Base-by-base conservation (phyloP, 2,797 vertebrate species). In the Protonibea diacanthus region DNA sequence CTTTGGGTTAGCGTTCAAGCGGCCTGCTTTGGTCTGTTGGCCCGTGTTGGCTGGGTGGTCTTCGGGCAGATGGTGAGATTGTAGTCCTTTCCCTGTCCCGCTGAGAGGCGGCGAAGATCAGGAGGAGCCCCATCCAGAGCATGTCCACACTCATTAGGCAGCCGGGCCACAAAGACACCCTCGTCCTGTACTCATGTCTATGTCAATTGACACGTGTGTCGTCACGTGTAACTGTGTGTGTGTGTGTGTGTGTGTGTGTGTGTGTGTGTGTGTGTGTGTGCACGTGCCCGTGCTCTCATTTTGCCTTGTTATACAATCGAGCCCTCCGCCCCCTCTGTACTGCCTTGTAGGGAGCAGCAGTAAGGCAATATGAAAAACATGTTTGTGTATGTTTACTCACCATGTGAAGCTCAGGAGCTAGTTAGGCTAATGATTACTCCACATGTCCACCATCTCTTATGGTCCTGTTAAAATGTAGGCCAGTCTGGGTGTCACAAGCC, bases 91-190 rank as follows among this genome's bases (percentile, higher is more conserved):
- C 55, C 70, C 67, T 42, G 67, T 79, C 88, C 82, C 1, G 62
- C 80, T 77, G 87, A 60, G 81, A 83, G 58, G 60, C 10, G 7
- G 61, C 6, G 58, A 81, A 76, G 84, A 91, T 93, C 83, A 85
- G 85, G 84, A 82, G 81, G 78, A 76, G 71, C 82, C 80, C 74
- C 81, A 44, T 82, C 85, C 71, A 72, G 77, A 83, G 77, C 85
- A 48, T 86, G 89, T 93, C 89, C 72, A 71, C 78, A 70, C 60
- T 88, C 82, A 92, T 93, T 90, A 89, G 71, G 47, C 84, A 71
- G 71, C 65, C 63, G 0, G 69, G 69, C 55, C 80, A 79, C 78
- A 88, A 61, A 83, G 66, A 85, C 63, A 58, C 70, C 66, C 65
- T 74, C 49, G 9, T 74, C 61, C 74, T 62, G 40, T 55, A 58